A percentile compares a stretch with the other conserved stretches of the same genome.
Conservation (phyloP, 1,140 invertebrate species). For the Neodiprion virginianus region DNA sequence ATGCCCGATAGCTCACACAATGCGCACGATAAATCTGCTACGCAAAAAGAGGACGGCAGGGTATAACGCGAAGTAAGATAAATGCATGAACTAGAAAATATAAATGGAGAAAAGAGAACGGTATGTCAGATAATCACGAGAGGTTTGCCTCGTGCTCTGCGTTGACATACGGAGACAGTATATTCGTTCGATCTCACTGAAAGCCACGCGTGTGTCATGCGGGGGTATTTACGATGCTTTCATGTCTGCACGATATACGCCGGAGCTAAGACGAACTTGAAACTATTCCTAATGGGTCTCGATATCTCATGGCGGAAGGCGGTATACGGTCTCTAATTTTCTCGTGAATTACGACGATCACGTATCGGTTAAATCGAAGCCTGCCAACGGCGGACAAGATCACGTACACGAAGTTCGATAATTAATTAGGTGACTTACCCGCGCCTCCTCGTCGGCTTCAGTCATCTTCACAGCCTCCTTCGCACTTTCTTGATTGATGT, state of each 20-base stretch:
- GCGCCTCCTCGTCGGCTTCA: constrained; percentile 19
- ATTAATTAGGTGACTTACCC: constrained; percentile 16
- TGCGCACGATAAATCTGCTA: too few species aligned
- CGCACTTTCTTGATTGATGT: too few species aligned
- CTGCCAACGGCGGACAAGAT: background rate
- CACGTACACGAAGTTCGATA: background rate
- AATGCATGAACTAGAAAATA: background rate
- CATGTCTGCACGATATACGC: background rate
- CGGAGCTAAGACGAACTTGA: too few species aligned
- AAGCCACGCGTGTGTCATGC: background rate
- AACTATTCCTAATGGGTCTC: too few species aligned
- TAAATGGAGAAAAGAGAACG: too few species aligned
- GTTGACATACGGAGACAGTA: background rate
- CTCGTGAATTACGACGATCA: too few species aligned
- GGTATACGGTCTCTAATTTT: too few species aligned
- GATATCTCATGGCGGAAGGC: too few species aligned
- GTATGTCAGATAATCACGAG: background rate
- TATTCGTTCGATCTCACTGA: background rate
- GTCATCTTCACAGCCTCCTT: background rate
- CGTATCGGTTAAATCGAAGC: too few species aligned
- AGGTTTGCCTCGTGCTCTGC: background rate
- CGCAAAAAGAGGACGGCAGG: too few species aligned
- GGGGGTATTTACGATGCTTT: constrained; percentile 1
- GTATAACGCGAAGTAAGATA: background rate
- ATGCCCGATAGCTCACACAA: too few species aligned